These are phyloP conservation scores for Drosophila prostipennis DNA, from an alignment of 2,888 invertebrate species.

Conservation along the genomic window DNA sequence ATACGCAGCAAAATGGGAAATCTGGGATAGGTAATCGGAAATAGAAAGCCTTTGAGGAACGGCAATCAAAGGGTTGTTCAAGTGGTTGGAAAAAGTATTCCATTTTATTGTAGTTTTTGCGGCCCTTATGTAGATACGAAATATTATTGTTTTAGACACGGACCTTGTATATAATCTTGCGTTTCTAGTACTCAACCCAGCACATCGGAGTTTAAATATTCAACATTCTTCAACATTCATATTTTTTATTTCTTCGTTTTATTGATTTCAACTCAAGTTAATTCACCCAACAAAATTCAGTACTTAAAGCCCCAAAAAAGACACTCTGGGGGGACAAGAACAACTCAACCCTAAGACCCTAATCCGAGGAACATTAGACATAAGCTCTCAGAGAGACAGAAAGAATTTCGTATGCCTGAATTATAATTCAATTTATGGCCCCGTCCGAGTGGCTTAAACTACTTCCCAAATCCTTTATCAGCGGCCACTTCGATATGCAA, in stretches of 20 bases:
- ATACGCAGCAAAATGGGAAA: conserved; percentile 10
- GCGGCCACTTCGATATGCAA: conserved; percentile 33
- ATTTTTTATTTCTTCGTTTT: conserved; percentile 11
- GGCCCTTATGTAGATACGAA: neutral
- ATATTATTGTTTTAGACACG: neutral
- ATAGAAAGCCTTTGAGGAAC: conserved; percentile 2
- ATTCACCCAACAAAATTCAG: conserved; percentile 6
- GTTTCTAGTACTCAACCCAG: neutral
- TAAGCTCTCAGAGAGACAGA: conserved; percentile 25
- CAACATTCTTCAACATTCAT: neutral
- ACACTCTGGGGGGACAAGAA: neutral
- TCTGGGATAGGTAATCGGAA: conserved; percentile 12
- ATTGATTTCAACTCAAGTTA: conserved; percentile 17
- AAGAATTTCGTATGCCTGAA: conserved; percentile 26
- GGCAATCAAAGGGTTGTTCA: conserved; percentile 13
- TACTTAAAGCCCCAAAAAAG: conserved; percentile 17
- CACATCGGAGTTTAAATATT: neutral
- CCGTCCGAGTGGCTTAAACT: conserved; percentile 34
- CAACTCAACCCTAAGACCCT: conserved; percentile 20
- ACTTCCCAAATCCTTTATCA: conserved; percentile 54
- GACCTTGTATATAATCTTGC: neutral
- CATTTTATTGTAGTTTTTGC: conserved; percentile 3
- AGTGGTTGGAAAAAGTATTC: conserved; percentile 4
- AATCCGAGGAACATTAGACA: conserved; percentile 36
- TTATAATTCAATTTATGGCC: conserved; percentile 54